Percentiles rank a stretch among this genome's conserved stretches.
These are phyloP conservation scores for Tachycineta bicolor DNA, from an alignment of 2,113 vertebrate species.

Conservation along the genomic window DNA sequence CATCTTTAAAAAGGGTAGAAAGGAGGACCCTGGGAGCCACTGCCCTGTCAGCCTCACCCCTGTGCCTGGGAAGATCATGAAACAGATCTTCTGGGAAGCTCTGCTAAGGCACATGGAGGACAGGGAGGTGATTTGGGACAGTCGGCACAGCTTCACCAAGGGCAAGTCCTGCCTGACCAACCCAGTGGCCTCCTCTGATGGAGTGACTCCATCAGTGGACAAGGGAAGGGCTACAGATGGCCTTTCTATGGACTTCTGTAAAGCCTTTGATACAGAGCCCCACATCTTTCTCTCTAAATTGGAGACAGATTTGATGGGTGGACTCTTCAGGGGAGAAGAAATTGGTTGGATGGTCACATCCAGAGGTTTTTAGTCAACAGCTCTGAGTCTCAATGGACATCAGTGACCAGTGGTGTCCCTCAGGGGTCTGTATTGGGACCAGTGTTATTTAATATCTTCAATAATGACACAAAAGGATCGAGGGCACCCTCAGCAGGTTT, in stretches of 20 bases:
- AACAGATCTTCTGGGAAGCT: neutral
- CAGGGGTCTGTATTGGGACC: no score
- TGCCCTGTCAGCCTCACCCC: neutral
- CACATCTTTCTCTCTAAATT: neutral
- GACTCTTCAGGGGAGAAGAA: no score
- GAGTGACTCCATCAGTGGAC: neutral
- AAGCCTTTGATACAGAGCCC: neutral
- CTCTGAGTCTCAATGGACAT: no score
- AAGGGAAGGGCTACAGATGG: neutral
- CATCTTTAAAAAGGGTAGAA: neutral
- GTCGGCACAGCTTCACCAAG: neutral
- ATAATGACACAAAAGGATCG: no score
- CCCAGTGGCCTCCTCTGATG: neutral
- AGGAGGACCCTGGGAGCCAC: neutral
- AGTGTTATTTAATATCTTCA: no score
- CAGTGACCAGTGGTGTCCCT: no score
- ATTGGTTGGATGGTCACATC: no score
- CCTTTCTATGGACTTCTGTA: neutral
- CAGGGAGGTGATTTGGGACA: neutral
- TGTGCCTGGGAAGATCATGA: neutral
- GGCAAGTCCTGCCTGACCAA: neutral
- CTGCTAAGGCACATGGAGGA: neutral
- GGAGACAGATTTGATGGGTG: no score
- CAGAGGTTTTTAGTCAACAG: no score
- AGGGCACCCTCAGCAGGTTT: no score